These are phyloP conservation scores for Alaudala cheleensis DNA, from an alignment of 2,113 vertebrate genomes.

Conservation along the genomic window DNA sequence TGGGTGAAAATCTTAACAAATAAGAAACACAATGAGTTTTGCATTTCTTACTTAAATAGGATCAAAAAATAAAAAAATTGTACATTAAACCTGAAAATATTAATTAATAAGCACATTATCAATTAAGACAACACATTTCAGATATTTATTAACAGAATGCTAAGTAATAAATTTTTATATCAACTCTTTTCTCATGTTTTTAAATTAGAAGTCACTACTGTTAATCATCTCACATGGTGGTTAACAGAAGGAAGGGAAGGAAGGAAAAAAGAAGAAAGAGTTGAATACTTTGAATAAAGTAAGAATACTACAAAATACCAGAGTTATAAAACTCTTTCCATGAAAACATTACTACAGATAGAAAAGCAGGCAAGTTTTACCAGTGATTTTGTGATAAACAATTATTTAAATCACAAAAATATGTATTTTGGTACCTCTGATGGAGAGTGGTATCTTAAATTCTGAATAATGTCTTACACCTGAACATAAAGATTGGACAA, in stretches of 20 bases:
- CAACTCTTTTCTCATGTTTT: not conserved
- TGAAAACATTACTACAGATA: not conserved
- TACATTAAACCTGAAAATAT: not conserved
- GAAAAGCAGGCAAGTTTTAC: not conserved
- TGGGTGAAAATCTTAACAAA: not conserved
- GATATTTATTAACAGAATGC: not conserved
- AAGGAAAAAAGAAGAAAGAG: not conserved
- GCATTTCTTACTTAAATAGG: not conserved
- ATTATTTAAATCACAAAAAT: not conserved
- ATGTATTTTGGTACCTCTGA: not conserved
- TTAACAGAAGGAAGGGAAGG: not conserved
- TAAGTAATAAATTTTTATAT: not conserved
- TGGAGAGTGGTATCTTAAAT: not conserved
- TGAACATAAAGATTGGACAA: not conserved
- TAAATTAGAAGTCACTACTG: accelerated
- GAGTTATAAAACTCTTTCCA: not conserved
- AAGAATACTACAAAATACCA: not conserved
- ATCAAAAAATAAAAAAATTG: not conserved
- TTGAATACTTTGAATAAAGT: not conserved
- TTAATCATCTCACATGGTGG: not conserved
- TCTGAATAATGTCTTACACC: not conserved
- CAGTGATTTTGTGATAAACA: not conserved
- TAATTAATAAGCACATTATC: not conserved
- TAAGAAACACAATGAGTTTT: not conserved
- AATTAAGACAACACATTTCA: not conserved